phyloP scores from a whole-genome alignment of 2,113 vertebrate genomes.

The Alces alces region DNA sequence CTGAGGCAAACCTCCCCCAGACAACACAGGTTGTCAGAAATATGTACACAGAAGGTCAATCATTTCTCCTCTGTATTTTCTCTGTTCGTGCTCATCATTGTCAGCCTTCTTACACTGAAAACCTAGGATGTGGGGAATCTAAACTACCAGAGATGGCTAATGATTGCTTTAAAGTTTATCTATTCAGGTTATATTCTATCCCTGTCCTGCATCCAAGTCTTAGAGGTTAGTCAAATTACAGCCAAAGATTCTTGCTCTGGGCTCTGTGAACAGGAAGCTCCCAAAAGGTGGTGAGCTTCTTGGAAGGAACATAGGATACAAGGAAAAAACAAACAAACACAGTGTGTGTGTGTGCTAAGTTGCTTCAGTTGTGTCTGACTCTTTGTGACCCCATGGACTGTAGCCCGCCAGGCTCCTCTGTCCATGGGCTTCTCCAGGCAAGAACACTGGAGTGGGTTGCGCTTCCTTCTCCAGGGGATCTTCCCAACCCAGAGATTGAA shows the following conservation, averaged over 20 bases:
- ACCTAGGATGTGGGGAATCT: neutral
- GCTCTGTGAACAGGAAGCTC: neutral
- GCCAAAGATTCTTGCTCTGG: neutral
- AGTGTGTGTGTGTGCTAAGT: neutral
- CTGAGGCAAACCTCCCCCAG: neutral
- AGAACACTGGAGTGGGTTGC: neutral
- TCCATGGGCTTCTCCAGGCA: neutral
- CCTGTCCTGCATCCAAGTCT: no score
- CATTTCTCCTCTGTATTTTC: neutral
- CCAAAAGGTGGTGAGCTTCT: neutral
- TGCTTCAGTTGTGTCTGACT: neutral
- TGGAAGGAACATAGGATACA: neutral
- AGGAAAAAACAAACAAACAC: neutral
- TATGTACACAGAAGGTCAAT: accelerated
- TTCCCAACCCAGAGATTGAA: neutral
- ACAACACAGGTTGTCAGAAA: neutral
- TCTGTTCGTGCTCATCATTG: neutral
- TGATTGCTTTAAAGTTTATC: neutral
- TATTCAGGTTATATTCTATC: neutral
- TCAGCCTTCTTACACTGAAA: neutral
- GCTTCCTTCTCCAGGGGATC: neutral
- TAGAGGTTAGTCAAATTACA: neutral
- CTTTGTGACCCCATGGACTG: neutral
- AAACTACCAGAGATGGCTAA: neutral
- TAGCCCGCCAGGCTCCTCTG: neutral